phyloP scores from a whole-genome alignment of 2,113 vertebrate genomes.

The Hypanus sabinus region DNA sequence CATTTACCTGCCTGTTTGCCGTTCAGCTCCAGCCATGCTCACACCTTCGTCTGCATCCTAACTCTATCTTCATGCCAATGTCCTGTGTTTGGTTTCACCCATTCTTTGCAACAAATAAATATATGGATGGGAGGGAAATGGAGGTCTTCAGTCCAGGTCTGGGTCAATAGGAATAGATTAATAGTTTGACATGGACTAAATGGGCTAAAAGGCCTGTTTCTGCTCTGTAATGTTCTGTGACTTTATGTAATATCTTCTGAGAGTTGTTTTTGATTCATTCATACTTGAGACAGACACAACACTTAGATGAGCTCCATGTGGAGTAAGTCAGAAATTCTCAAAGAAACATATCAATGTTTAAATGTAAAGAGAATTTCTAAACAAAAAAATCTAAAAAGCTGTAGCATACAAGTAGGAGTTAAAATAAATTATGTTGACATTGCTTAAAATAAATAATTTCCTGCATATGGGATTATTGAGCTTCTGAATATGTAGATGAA shows the following conservation, averaged over 20 bases:
- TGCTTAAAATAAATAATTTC: neutral
- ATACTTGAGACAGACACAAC: neutral
- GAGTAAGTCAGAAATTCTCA: neutral
- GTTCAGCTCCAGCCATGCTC: no score
- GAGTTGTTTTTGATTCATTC: neutral
- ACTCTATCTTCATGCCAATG: no score
- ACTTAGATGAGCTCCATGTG: neutral
- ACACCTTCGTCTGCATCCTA: no score
- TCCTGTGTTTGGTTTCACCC: no score
- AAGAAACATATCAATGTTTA: neutral
- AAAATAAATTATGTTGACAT: neutral
- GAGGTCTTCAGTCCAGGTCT: no score
- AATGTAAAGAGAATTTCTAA: neutral
- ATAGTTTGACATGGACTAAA: no score
- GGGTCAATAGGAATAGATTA: no score
- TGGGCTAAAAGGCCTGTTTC: no score
- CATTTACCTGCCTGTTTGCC: no score
- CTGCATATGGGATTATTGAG: neutral
- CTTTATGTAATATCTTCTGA: neutral
- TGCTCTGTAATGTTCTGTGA: no score
- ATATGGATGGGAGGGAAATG: no score
- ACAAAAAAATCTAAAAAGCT: neutral
- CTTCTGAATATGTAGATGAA: neutral
- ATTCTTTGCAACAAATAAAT: no score
- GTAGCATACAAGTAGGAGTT: neutral